Base-by-base conservation (phyloP, 2,888 invertebrate species). In the Tholera decimalis region DNA sequence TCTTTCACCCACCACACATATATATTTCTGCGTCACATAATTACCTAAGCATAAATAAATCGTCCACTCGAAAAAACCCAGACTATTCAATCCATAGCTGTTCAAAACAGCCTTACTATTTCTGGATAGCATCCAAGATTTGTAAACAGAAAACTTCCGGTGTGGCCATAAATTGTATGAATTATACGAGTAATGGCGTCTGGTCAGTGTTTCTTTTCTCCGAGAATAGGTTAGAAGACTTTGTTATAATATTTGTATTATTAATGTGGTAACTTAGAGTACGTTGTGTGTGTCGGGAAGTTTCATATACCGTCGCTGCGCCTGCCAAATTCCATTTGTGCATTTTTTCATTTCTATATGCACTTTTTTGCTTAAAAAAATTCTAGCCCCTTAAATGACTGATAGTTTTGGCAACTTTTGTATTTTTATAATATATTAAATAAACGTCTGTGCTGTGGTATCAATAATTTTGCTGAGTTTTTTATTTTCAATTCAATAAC, bases 91-190 rank as follows among this genome's bases (percentile, higher is more conserved):
- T 67, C 56, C 20, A 39, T 30, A 37, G n/a, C 39, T 13, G 65
- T 72, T 65, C 50, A 55, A 78, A 73, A 59, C 61, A 67, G 30
- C 66, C 37, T 37, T 56, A 61, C 80, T 80, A 77, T 79, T 79
- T 71, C 82, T 80, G 80, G 73, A 79, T 53, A 77, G 37, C 59
- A 60, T 79, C 71, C 80, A 82, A 73, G 55, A 72, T 62, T 64
- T 79, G 82, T 80, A 82, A 82, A 80, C 82, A 80, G 47, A 61
- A 47, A 35, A 61, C 70, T 82, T 80, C 80, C 80, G 79, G 82
- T 64, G 59, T 62, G 66, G 24, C 39, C 77, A 60, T 75, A 77
- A 75, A 56, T 78, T 74, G 53, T 72, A 76, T 76, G 67, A 73
- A 63, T 74, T 78, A 74, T 53, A 41, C 22, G 26, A 60, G 41